A percentile compares a stretch with the other conserved stretches of the same genome.
These are phyloP conservation scores for Chloroceryle inda DNA, from an alignment of 2,797 vertebrate genomes.

Conservation along the genomic window DNA sequence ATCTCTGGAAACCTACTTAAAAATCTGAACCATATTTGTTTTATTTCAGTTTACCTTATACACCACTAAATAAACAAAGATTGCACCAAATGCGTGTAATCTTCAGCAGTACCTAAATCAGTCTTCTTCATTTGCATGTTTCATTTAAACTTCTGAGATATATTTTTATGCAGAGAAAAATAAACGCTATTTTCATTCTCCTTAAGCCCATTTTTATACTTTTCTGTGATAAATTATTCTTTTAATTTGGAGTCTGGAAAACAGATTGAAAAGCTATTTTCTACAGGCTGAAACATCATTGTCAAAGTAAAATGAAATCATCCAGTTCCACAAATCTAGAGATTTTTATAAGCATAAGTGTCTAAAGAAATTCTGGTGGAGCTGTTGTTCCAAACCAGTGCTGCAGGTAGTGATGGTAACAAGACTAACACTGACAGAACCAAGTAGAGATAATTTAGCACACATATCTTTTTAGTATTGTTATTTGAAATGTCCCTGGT, in stretches of 20 bases:
- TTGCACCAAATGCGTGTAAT: background rate
- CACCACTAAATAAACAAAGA: background rate
- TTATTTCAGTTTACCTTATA: background rate
- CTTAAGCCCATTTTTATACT: conserved; percentile 40
- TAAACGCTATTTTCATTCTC: conserved; percentile 8
- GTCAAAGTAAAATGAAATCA: conserved; percentile 68
- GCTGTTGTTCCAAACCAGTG: background rate
- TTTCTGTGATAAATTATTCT: conserved; percentile 29
- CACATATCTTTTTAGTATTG: background rate
- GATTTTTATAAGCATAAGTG: background rate
- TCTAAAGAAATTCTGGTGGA: background rate
- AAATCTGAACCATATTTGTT: background rate
- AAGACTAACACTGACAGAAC: background rate
- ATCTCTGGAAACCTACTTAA: background rate
- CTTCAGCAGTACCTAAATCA: background rate
- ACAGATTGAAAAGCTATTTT: conserved; percentile 58
- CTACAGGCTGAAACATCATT: conserved; percentile 35
- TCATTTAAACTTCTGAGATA: conserved; percentile 8
- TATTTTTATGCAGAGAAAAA: conserved; percentile 18
- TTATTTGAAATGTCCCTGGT: background rate
- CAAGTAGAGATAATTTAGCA: conserved; percentile 12
- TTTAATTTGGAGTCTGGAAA: conserved; percentile 61
- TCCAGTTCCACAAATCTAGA: background rate
- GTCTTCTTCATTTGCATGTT: conserved; percentile 9
- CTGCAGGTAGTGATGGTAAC: conserved; percentile 40